Evolutionary conservation across 2,888 invertebrate species (phyloP).

Genomic region (Andrena minutula): DNA sequence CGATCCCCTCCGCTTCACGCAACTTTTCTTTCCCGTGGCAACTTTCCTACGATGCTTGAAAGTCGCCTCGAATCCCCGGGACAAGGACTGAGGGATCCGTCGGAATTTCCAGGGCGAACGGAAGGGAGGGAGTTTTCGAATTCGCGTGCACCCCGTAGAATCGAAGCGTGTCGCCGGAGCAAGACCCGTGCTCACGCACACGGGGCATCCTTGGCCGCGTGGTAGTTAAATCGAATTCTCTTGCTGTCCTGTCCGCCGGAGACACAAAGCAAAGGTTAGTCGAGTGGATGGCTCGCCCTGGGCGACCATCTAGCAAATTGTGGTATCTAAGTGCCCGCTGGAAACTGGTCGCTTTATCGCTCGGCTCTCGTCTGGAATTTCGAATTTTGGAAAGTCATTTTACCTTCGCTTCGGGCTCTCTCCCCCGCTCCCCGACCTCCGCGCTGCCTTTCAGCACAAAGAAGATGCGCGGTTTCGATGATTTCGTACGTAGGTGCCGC

Average conservation of each 20-base stretch:
- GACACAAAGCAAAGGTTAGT: slow-evolving; percentile 80
- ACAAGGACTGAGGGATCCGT: background rate
- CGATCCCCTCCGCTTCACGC: background rate
- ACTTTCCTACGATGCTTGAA: background rate
- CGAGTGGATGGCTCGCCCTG: slow-evolving; percentile 76
- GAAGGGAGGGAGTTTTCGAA: slow-evolving; percentile 31
- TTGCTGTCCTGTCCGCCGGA: slow-evolving; percentile 75
- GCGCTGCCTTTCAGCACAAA: background rate
- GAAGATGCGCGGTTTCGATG: slow-evolving; percentile 8
- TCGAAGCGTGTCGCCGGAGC: slow-evolving; percentile 25
- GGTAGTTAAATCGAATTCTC: slow-evolving; percentile 80
- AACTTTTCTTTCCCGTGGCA: background rate
- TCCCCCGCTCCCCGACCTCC: background rate
- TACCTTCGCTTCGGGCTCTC: slow-evolving; percentile 58
- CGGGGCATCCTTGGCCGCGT: slow-evolving; percentile 66
- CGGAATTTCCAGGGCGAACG: background rate
- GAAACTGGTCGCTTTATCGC: slow-evolving; percentile 75
- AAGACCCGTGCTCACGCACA: slow-evolving; percentile 60
- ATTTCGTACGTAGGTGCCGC: slow-evolving; percentile 3
- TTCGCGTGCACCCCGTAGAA: slow-evolving; percentile 66
- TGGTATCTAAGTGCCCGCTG: slow-evolving; percentile 77
- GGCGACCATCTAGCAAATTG: slow-evolving; percentile 79
- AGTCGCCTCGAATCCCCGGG: background rate
- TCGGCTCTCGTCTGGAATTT: slow-evolving; percentile 69
- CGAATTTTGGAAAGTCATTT: slow-evolving; percentile 74